Conservation (phyloP, 2,113 vertebrate species). For the Ivindomyrus marchei region DNA sequence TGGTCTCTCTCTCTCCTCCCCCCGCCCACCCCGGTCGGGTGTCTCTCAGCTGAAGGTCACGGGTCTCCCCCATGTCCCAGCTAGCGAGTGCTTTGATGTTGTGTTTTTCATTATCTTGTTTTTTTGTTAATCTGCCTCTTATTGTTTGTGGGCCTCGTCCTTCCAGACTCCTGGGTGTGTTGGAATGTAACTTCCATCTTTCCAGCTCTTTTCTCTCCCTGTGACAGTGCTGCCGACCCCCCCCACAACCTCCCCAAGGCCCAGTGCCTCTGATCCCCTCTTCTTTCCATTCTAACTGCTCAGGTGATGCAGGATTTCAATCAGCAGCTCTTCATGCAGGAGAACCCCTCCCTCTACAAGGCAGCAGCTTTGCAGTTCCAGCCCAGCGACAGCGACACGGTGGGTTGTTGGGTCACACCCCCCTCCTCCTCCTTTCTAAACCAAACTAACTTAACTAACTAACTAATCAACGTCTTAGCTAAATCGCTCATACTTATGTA, state of each 20-base stretch:
- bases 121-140: not conserved
- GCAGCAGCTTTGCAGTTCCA: conserved; percentile 93
- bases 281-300: conserved; percentile 28
- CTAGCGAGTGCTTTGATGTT: not conserved
- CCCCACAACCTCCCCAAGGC: not conserved
- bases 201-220: not conserved
- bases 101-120: not conserved
- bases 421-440: not conserved
- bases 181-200: not conserved
- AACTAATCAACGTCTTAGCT: not conserved
- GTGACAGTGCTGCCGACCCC: not conserved
- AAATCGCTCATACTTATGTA: not conserved
- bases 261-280: not conserved
- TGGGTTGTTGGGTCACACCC: conserved; percentile 52
- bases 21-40: not conserved
- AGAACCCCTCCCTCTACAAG: conserved; percentile 89
- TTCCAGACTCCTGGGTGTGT: not conserved
- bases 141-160: not conserved
- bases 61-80: not conserved
- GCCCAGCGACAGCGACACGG: conserved; percentile 85
- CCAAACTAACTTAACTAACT: not conserved
- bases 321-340: conserved; percentile 90
- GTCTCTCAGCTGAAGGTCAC: not conserved
- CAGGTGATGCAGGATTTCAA: conserved; percentile 93
- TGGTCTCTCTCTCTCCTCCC: not conserved